phyloP scores from a whole-genome alignment of 1,140 invertebrate genomes.

The Phocides pigmalion region DNA sequence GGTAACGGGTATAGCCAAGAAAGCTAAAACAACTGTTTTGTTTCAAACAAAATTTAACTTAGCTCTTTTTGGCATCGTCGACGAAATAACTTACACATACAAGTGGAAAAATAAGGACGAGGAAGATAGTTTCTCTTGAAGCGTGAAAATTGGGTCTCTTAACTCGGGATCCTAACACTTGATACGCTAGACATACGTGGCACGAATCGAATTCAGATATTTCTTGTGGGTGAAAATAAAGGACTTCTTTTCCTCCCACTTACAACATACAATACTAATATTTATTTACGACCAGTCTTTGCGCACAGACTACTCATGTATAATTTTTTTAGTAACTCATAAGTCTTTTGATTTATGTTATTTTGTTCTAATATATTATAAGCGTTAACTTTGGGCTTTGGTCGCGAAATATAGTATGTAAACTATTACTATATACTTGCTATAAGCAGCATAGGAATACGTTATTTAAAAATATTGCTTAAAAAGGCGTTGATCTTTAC shows the following conservation, averaged over 20 bases:
- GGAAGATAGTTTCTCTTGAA: conserved; percentile 34
- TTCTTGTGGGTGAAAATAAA: neutral
- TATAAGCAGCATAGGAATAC: too few species aligned
- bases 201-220: neutral
- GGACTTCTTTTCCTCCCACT: neutral
- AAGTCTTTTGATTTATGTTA: too few species aligned
- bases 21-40: conserved; percentile 52
- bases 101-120: conserved; percentile 27
- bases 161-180: conserved; percentile 8
- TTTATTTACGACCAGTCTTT: too few species aligned
- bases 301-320: too few species aligned
- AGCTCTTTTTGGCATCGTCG: conserved; percentile 56
- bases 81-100: conserved; percentile 31
- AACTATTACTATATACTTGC: too few species aligned
- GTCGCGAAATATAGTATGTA: too few species aligned
- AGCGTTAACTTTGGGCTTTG: too few species aligned
- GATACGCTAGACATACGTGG: conserved; percentile 10
- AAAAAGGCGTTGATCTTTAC: too few species aligned
- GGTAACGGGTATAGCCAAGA: conserved; percentile 46
- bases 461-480: too few species aligned
- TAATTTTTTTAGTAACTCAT: too few species aligned
- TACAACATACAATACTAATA: too few species aligned
- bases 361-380: too few species aligned
- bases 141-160: conserved; percentile 44
- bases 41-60: conserved; percentile 54